Evolutionary conservation across 2,888 invertebrate species (phyloP).

Genomic region (Branchinecta sandiegonensis): DNA sequence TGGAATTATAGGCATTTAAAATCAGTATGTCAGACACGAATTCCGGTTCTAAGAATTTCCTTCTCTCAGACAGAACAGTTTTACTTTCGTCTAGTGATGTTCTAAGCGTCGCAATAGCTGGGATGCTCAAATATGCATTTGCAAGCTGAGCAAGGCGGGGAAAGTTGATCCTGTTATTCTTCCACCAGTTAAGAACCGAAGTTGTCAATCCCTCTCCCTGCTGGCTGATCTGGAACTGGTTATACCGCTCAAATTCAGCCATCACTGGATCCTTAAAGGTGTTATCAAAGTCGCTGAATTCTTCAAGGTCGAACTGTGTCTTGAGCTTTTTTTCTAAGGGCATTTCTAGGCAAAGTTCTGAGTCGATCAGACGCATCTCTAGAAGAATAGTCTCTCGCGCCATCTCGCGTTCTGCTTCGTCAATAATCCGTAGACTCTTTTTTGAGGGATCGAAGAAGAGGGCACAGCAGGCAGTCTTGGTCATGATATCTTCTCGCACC

Average conservation of each 20-base stretch:
- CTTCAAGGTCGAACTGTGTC: neutral
- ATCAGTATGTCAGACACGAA: neutral
- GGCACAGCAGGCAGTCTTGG: conserved; percentile 6
- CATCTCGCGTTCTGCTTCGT: conserved; percentile 3
- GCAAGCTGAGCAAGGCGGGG: neutral
- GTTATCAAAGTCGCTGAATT: conserved; percentile 1
- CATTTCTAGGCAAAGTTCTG: conserved; percentile 7
- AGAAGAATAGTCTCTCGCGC: conserved; percentile 3
- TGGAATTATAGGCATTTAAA: neutral
- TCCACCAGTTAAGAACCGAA: neutral
- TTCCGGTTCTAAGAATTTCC: neutral
- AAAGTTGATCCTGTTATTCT: neutral
- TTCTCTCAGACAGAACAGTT: neutral
- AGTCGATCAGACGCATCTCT: conserved; percentile 10
- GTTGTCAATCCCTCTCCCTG: conserved; percentile 10
- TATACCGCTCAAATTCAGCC: conserved; percentile 9
- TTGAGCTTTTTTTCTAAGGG: conserved; percentile 10
- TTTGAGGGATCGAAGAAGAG: conserved; percentile 4
- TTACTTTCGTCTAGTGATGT: neutral
- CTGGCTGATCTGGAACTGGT: neutral
- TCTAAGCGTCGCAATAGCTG: neutral
- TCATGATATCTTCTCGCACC: neutral
- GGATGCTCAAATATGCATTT: neutral
- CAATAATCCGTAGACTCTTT: conserved; percentile 8
- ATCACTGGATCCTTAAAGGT: conserved; percentile 12